Percentiles rank a stretch among this genome's conserved stretches.
Evolutionary conservation across 1,140 invertebrate genomes (phyloP).

Genomic region (Panagrolaimus sp.): DNA sequence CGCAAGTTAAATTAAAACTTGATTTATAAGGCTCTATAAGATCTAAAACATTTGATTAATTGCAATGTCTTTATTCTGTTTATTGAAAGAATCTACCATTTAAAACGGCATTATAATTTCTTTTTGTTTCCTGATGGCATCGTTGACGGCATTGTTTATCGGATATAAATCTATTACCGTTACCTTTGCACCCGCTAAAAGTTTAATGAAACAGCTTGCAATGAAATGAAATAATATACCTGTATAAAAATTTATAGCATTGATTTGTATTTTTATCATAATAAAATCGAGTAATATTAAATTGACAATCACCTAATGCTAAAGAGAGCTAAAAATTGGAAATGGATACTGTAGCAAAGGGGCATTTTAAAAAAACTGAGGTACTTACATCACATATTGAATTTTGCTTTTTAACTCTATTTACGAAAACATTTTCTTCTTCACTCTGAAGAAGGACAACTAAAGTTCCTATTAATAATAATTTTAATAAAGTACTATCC

Average conservation of each 20-base stretch:
- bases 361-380: background rate
- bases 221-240: conserved; percentile 13
- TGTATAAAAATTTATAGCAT: conserved; percentile 32
- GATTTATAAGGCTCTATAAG: background rate
- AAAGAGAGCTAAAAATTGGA: conserved; percentile 4
- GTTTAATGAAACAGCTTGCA: background rate
- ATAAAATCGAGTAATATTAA: conserved; percentile 31
- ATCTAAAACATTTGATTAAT: conserved; percentile 14
- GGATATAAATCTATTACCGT: conserved; percentile 25
- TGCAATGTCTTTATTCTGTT: background rate
- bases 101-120: conserved; percentile 20
- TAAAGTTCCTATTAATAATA: too few species aligned
- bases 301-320: conserved; percentile 23
- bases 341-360: background rate
- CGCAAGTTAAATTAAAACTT: conserved; percentile 15
- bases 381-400: conserved; percentile 4
- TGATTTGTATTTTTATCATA: conserved; percentile 23
- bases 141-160: conserved; percentile 26
- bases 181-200: conserved; percentile 35
- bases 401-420: background rate
- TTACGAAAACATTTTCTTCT: too few species aligned
- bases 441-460: too few species aligned
- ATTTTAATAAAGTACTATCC: too few species aligned
- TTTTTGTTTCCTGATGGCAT: conserved; percentile 22
- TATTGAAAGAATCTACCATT: background rate